phyloP scores from a whole-genome alignment of 2,888 invertebrate species.

The Xylota segnis region DNA sequence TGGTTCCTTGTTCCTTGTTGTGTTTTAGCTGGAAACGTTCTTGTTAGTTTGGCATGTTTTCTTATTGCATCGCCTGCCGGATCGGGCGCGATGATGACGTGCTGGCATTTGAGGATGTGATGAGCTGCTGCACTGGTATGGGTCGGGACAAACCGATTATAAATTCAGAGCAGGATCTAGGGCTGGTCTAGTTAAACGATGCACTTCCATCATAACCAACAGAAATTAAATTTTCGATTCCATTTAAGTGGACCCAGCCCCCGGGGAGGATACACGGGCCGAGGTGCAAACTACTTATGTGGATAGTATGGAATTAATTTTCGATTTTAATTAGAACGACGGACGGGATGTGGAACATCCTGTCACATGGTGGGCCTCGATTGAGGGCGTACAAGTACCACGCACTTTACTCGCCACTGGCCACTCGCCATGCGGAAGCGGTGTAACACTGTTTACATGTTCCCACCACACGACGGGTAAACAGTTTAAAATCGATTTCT shows the following conservation, averaged over 20 bases:
- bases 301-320: slow-evolving; percentile 61
- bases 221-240: slow-evolving; percentile 69
- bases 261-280: slow-evolving; percentile 51
- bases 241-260: slow-evolving; percentile 43
- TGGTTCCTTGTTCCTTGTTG: slow-evolving; percentile 71
- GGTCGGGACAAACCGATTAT: slow-evolving; percentile 52
- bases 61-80: slow-evolving; percentile 23
- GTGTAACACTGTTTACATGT: slow-evolving; percentile 5
- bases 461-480: slow-evolving; percentile 9
- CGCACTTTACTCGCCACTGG: slow-evolving; percentile 1
- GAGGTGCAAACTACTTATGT: slow-evolving; percentile 72
- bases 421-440: slow-evolving; percentile 6
- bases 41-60: slow-evolving; percentile 51
- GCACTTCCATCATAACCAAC: slow-evolving; percentile 72
- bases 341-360: slow-evolving; percentile 4
- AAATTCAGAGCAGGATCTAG: slow-evolving; percentile 69
- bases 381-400: slow-evolving; percentile 1
- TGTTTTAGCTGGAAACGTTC: slow-evolving; percentile 63
- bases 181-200: slow-evolving; percentile 76
- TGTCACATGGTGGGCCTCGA: slow-evolving; percentile 15
- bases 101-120: slow-evolving; percentile 63
- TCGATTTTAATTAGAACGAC: slow-evolving; percentile 9
- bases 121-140: slow-evolving; percentile 37
- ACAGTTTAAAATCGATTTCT: slow-evolving; percentile 15
- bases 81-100: slow-evolving; percentile 67